Percentiles rank a stretch among this genome's conserved stretches.
These are phyloP conservation scores for Troides helena DNA, from an alignment of 2,888 invertebrate species.

Conservation along the genomic window DNA sequence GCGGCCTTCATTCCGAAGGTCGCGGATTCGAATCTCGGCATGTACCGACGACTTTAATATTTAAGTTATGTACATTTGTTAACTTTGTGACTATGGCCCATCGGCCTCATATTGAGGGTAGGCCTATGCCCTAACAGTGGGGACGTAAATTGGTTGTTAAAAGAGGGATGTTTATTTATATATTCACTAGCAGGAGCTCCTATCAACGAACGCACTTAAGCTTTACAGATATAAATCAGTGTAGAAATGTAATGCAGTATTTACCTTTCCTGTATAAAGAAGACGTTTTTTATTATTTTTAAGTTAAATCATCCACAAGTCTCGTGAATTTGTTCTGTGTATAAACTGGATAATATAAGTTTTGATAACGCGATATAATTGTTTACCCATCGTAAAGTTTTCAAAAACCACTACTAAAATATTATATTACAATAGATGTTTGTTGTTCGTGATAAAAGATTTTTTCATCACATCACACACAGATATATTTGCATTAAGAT, in stretches of 20 bases:
- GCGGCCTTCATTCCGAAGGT: no score
- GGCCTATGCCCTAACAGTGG: no score
- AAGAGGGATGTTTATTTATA: no score
- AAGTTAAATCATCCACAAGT: not conserved
- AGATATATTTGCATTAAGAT: not conserved
- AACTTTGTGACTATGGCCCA: no score
- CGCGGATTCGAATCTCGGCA: no score
- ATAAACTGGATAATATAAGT: not conserved
- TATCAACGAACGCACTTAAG: no score
- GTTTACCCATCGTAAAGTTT: slow-evolving; percentile 1
- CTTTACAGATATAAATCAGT: not conserved
- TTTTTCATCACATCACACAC: not conserved
- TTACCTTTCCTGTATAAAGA: not conserved
- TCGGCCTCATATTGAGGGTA: no score
- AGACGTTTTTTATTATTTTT: not conserved
- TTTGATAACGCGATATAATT: not conserved
- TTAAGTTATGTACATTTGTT: no score
- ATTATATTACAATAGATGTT: not conserved
- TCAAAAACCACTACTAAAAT: slow-evolving; percentile 1
- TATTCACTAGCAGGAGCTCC: no score
- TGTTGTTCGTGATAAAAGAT: slow-evolving; percentile 5
- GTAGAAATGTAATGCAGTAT: not conserved
- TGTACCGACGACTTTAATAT: no score
- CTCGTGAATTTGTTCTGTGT: not conserved
- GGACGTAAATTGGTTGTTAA: no score